phyloP scores from a whole-genome alignment of 2,113 vertebrate genomes.

The Poecile atricapillus region DNA sequence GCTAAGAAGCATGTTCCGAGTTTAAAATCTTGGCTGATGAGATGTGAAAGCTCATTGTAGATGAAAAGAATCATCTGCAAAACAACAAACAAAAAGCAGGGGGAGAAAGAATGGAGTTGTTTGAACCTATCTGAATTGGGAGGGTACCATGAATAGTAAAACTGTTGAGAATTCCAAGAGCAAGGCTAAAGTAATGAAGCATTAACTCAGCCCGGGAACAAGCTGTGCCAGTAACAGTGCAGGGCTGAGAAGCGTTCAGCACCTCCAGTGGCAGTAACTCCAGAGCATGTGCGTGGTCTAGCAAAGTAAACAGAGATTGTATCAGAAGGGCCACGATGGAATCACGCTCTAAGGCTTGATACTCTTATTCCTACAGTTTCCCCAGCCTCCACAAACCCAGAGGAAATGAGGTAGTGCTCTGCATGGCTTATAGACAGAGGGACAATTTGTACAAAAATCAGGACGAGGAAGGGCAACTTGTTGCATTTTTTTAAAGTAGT shows the following conservation, averaged over 20 bases:
- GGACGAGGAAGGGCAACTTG: background rate
- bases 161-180: background rate
- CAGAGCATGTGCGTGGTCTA: background rate
- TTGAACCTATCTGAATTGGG: background rate
- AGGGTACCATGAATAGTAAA: background rate
- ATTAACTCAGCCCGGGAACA: background rate
- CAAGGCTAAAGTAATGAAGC: background rate
- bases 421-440: background rate
- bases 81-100: background rate
- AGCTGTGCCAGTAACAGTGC: background rate
- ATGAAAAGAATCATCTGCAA: background rate
- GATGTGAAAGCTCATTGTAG: background rate
- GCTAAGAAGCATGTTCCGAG: background rate
- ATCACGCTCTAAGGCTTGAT: background rate
- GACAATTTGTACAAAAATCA: background rate
- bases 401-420: background rate
- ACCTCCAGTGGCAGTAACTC: background rate
- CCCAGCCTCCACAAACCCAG: background rate
- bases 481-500: background rate
- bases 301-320: background rate
- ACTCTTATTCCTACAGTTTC: background rate
- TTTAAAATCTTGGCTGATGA: background rate
- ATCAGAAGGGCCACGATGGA: background rate
- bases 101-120: background rate
- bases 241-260: background rate